Evolutionary conservation across 2,113 vertebrate species (phyloP), one percentile per base, ranked within the genome.

Genomic region (Trinectes maculatus): DNA sequence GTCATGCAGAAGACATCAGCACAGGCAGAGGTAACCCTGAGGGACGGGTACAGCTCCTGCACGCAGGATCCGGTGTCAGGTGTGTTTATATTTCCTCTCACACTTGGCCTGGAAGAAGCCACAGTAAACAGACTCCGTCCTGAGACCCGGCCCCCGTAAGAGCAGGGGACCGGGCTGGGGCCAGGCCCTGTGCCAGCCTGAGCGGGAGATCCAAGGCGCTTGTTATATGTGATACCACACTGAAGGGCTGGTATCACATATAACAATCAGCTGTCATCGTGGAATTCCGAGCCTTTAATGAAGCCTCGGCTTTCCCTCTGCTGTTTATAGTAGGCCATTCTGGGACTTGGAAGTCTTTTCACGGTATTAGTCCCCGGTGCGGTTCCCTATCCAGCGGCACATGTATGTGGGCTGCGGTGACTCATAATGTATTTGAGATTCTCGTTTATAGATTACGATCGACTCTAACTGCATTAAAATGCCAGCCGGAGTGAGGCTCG

Each of bases 261-360:
- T 74, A 69, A 79, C n/a, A 81, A 69, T 85, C 79, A 74, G 75
- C 86, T 84, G 83, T 84, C 82, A 53, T 16, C 18, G 6, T 47
- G 79, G 74, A 66, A 75, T 51, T 60, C 34, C 60, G 71, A 65
- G 40, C 48, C 48, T 46, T 63, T 79, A 70, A 83, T 74, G 70
- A 78, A 67, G 48, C 69, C 57, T 40, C 29, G 5, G 62, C 59
- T 71, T 55, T 71, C 60, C n/a, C 43, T 68, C 57, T 8, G 44
- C 73, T 66, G 77, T 79, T 72, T 55, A 60, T 56, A 74, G 47
- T n/a, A 3, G 8, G 31, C 42, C 8, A 25, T 24, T 66, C 57
- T 34, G 43, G 28, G 72, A 60, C 28, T 42, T 46, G 24, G 24
- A 42, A 33, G 36, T 49, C 55, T 64, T 51, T 65, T 67, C 39